These are phyloP conservation scores for Chionoecetes opilio DNA, from an alignment of 1,140 invertebrate genomes.

Conservation along the genomic window DNA sequence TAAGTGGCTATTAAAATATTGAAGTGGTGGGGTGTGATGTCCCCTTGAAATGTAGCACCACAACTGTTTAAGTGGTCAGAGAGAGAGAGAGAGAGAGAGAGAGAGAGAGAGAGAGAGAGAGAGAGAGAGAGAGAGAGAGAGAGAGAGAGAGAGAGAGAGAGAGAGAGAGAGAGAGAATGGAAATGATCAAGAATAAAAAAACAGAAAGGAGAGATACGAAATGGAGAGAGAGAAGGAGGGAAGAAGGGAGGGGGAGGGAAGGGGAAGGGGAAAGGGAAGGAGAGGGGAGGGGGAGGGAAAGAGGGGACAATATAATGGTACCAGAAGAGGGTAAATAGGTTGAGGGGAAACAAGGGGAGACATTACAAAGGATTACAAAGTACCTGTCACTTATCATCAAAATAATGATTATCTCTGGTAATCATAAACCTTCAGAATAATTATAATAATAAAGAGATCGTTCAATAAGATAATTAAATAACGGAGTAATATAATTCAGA, in stretches of 20 bases:
- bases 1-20: not conserved
- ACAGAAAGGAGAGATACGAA: not conserved
- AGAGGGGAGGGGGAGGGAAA: not conserved
- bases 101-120: conserved; percentile 27
- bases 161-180: not conserved
- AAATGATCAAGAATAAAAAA: not conserved
- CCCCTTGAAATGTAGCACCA: not conserved
- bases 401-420: too few species aligned
- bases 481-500: too few species aligned
- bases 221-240: not conserved
- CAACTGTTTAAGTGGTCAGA: too few species aligned
- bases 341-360: too few species aligned
- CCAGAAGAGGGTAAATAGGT: not conserved
- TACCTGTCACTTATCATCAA: too few species aligned
- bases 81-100: conserved; percentile 3
- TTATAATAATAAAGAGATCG: not conserved
- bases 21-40: too few species aligned
- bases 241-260: not conserved
- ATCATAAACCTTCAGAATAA: not conserved
- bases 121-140: conserved; percentile 27
- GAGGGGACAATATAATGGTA: not conserved
- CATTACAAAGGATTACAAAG: too few species aligned
- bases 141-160: conserved; percentile 27
- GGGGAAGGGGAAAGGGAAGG: not conserved
- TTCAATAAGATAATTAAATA: not conserved